Percentiles rank a stretch among this genome's conserved stretches.
Evolutionary conservation across 2,113 vertebrate species (phyloP).

Genomic region (Dryoscopus gambensis): DNA sequence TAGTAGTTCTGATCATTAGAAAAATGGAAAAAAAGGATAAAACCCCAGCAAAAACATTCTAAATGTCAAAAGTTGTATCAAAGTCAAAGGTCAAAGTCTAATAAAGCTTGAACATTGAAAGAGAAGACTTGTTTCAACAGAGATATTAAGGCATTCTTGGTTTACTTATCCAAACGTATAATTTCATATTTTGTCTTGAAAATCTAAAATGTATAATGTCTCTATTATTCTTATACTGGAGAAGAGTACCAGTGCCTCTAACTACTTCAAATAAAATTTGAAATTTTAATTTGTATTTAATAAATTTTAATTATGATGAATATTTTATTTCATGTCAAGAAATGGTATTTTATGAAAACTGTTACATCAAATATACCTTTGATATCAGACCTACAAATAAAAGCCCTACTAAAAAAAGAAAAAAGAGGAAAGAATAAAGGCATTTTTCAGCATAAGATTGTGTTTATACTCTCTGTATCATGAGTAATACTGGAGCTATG

Average conservation of each 20-base stretch:
- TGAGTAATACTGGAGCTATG: neutral
- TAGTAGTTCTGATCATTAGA: neutral
- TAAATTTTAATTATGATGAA: neutral
- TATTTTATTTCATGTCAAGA: neutral
- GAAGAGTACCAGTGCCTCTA: neutral
- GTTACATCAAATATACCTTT: neutral
- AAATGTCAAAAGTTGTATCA: neutral
- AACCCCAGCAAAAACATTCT: neutral
- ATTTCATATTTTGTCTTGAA: neutral
- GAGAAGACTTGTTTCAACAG: neutral
- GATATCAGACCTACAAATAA: neutral
- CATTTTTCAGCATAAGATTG: neutral
- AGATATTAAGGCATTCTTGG: neutral
- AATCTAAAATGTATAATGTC: neutral
- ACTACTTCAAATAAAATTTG: neutral
- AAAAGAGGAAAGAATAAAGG: neutral
- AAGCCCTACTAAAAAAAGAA: neutral
- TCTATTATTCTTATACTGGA: neutral
- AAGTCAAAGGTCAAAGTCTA: neutral
- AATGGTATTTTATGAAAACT: neutral
- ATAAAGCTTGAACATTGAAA: neutral
- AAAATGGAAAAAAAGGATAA: neutral
- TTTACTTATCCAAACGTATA: neutral
- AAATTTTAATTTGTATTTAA: neutral
- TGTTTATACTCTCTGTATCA: neutral